These are phyloP conservation scores for Notiomystis cincta DNA, from an alignment of 2,113 vertebrate genomes.

Conservation along the genomic window DNA sequence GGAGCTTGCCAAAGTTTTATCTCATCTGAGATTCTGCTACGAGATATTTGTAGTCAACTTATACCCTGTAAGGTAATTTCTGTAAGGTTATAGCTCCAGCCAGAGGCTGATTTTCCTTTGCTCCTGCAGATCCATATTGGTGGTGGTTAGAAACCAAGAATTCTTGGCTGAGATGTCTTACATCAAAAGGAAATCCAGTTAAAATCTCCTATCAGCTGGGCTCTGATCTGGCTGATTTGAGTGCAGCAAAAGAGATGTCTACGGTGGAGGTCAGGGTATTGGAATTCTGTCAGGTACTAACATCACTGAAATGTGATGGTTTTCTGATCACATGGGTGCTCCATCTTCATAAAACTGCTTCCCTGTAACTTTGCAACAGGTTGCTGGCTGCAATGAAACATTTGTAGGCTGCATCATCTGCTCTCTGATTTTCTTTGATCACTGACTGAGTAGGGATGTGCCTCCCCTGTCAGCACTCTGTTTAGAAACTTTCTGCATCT, in stretches of 20 bases:
- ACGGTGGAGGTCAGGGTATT: background rate
- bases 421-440: background rate
- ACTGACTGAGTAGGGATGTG: too few relatives aligned
- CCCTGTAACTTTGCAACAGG: accelerated
- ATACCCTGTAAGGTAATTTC: background rate
- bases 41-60: background rate
- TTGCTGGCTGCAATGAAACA: background rate
- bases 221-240: background rate
- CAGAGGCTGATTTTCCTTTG: background rate
- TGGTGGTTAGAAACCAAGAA: background rate
- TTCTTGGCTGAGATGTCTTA: background rate
- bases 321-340: background rate
- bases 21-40: background rate
- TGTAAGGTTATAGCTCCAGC: background rate
- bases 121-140: background rate
- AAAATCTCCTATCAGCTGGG: background rate
- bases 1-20: background rate
- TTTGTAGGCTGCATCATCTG: background rate
- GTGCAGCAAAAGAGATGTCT: background rate
- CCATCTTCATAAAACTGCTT: background rate
- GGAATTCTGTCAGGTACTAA: background rate
- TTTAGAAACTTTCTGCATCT: background rate
- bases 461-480: background rate
- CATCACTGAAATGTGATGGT: background rate
- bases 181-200: background rate